These are phyloP conservation scores for Etia nguti DNA, from an alignment of 2,113 vertebrate genomes.

Conservation along the genomic window DNA sequence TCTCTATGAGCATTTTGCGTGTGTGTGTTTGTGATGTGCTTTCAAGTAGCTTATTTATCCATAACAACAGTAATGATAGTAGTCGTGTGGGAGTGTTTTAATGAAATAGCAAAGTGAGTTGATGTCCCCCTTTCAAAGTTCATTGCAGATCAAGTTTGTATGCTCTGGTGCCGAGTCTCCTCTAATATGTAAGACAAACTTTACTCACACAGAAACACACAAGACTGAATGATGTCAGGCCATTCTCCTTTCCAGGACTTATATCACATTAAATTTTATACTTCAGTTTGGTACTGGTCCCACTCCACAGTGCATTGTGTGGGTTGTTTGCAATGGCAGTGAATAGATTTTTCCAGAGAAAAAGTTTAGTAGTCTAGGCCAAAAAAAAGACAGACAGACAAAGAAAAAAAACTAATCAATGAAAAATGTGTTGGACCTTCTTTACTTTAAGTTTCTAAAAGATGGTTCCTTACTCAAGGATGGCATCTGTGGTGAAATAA, in stretches of 20 bases:
- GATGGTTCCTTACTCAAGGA: background rate
- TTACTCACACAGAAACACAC: background rate
- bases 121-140: background rate
- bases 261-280: background rate
- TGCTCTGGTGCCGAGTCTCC: background rate
- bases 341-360: background rate
- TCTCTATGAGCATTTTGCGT: background rate
- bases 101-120: background rate
- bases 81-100: background rate
- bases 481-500: background rate
- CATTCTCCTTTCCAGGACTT: background rate
- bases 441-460: background rate
- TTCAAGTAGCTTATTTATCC: background rate
- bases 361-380: background rate
- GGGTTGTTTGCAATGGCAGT: background rate
- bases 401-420: background rate
- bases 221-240: background rate
- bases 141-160: too few species aligned
- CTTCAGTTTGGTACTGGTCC: background rate
- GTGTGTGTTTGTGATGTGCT: background rate
- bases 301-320: background rate
- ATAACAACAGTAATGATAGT: background rate
- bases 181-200: accelerated
- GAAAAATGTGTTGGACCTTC: background rate
- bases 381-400: background rate